Evolutionary conservation across 2,113 vertebrate genomes (phyloP).

Genomic region (Polyodon spathula): DNA sequence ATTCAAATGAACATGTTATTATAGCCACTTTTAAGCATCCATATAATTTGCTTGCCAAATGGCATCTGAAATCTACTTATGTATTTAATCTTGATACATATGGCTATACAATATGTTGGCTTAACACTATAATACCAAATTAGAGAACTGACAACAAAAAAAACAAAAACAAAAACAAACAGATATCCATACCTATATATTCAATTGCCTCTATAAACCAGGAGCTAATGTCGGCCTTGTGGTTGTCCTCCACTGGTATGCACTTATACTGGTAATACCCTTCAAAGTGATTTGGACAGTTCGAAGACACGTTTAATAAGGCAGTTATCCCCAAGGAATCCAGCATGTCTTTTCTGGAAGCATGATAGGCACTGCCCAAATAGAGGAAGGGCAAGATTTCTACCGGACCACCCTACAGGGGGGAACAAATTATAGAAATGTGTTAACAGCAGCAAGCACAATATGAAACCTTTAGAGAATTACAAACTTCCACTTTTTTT

Average conservation of each 20-base stretch:
- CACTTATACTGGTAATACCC: slow-evolving; percentile 90
- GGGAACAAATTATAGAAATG: slow-evolving; percentile 18
- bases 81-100: no score
- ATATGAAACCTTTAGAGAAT: slow-evolving; percentile 13
- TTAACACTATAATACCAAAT: no score
- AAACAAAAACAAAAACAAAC: not conserved
- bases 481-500: no score
- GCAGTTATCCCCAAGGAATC: slow-evolving; percentile 87
- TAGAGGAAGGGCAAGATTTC: slow-evolving; percentile 96
- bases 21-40: no score
- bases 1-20: no score
- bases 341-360: slow-evolving; percentile 88
- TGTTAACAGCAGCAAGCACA: slow-evolving; percentile 2
- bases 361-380: slow-evolving; percentile 90
- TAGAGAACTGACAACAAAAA: no score
- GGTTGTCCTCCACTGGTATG: slow-evolving; percentile 95
- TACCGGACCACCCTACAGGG: slow-evolving; percentile 78
- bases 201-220: slow-evolving; percentile 98
- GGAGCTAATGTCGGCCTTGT: slow-evolving; percentile 96
- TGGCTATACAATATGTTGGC: no score
- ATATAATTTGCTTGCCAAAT: no score
- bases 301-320: slow-evolving; percentile 88
- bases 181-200: slow-evolving; percentile 75
- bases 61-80: no score
- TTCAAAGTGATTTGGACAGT: slow-evolving; percentile 96